Conservation (phyloP, 1,140 invertebrate genomes). For the Drosophila nigrodunni region DNA sequence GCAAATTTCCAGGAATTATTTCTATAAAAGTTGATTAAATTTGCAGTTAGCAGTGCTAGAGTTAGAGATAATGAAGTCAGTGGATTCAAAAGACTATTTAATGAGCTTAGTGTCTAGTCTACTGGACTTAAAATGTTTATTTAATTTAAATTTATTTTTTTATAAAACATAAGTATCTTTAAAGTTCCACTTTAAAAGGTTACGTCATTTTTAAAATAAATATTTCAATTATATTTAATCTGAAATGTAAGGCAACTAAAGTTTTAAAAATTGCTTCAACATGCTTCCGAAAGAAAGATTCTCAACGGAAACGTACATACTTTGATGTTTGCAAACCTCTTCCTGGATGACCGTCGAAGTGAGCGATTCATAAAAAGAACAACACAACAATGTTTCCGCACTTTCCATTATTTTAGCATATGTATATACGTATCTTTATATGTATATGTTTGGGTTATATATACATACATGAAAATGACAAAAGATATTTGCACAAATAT, state of each 20-base stretch:
- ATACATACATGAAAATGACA: neutral
- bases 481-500: conserved; percentile 35
- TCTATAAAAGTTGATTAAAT: neutral
- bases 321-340: neutral
- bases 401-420: neutral
- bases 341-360: neutral
- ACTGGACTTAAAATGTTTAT: no score
- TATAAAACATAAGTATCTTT: no score
- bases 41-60: neutral
- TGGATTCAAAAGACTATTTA: neutral
- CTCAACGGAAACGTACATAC: no score
- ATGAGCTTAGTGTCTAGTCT: no score
- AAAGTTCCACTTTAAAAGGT: no score
- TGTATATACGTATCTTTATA: neutral
- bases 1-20: neutral
- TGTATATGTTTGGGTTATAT: neutral
- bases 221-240: no score
- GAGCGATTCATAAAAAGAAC: neutral
- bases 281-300: no score
- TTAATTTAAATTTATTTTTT: no score
- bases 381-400: neutral
- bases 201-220: no score
- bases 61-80: neutral
- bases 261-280: no score
- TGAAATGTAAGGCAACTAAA: no score